A percentile compares a stretch with the other conserved stretches of the same genome.
Conservation (phyloP, 2,888 invertebrate species). For the Drosophila kuntzei region DNA sequence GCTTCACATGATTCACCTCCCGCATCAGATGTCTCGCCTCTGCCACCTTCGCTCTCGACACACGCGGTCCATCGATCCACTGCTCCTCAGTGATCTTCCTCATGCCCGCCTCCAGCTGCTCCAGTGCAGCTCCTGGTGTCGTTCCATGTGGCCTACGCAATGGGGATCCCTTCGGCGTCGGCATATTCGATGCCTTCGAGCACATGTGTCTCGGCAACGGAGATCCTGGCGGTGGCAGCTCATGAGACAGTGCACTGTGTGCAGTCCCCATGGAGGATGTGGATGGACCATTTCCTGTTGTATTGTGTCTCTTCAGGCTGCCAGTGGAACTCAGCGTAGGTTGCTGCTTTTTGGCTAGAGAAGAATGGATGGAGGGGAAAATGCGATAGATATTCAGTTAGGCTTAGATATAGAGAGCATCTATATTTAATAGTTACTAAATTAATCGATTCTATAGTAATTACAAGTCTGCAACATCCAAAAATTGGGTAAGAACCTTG, state of each 20-base stretch:
- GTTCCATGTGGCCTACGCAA: slow-evolving; percentile 85
- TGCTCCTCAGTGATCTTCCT: slow-evolving; percentile 92
- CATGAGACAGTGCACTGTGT: slow-evolving; percentile 42
- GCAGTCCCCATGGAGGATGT: slow-evolving; percentile 32
- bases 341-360: slow-evolving; percentile 58
- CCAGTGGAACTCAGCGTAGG: slow-evolving; percentile 46
- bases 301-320: slow-evolving; percentile 60
- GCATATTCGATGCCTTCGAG: slow-evolving; percentile 85
- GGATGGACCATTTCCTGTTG: background rate
- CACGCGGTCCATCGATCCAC: slow-evolving; percentile 98
- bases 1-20: slow-evolving; percentile 91
- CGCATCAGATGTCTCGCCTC: slow-evolving; percentile 93
- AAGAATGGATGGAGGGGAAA: too few relatives aligned
- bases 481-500: too few relatives aligned
- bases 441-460: background rate
- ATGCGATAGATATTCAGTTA: too few relatives aligned
- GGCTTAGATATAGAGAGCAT: background rate
- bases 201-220: slow-evolving; percentile 76
- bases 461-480: too few relatives aligned
- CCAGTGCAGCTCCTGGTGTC: slow-evolving; percentile 67
- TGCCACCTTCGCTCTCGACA: slow-evolving; percentile 92
- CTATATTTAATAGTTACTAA: background rate
- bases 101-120: slow-evolving; percentile 83
- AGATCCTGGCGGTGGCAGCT: slow-evolving; percentile 58
- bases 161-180: slow-evolving; percentile 87